Percentiles rank a stretch among this genome's conserved stretches.
Conservation (phyloP, 2,888 invertebrate species). For the Drosophila multiciliata region DNA sequence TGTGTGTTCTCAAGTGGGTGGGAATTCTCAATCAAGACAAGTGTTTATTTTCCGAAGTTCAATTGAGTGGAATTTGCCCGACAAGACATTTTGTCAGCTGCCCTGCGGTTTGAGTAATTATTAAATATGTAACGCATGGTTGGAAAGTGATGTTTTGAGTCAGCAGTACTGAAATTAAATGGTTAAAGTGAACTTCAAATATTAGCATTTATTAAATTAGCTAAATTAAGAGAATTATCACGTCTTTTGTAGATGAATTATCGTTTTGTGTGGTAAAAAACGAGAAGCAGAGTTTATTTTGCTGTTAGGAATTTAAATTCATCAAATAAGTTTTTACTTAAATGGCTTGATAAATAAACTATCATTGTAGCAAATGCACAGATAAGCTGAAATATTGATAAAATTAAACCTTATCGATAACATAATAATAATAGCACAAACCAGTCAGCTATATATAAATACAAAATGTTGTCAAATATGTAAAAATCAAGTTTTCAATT, state of each 20-base stretch:
- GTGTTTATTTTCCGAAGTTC: slow-evolving; percentile 55
- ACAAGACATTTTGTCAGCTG: slow-evolving; percentile 50
- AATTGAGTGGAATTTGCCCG: slow-evolving; percentile 47
- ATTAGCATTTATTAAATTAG: background rate
- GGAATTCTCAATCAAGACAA: slow-evolving; percentile 36
- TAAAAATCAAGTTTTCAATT: background rate
- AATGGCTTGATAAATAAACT: background rate
- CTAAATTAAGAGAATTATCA: background rate
- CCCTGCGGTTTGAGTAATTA: slow-evolving; percentile 48
- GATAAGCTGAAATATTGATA: background rate
- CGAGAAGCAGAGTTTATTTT: background rate
- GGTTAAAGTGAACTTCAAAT: background rate
- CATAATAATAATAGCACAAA: background rate
- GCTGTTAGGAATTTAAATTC: background rate
- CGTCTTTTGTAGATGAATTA: background rate
- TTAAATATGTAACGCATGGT: slow-evolving; percentile 48
- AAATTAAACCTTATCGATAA: background rate
- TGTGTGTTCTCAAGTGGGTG: slow-evolving; percentile 6
- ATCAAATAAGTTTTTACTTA: background rate
- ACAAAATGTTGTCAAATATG: background rate
- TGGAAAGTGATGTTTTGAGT: background rate
- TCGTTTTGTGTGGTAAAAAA: background rate
- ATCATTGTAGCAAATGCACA: background rate
- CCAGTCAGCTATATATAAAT: background rate
- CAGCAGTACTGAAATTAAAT: background rate